Evolutionary conservation across 2,888 invertebrate genomes (phyloP).

Genomic region (Phrixothrix hirtus): DNA sequence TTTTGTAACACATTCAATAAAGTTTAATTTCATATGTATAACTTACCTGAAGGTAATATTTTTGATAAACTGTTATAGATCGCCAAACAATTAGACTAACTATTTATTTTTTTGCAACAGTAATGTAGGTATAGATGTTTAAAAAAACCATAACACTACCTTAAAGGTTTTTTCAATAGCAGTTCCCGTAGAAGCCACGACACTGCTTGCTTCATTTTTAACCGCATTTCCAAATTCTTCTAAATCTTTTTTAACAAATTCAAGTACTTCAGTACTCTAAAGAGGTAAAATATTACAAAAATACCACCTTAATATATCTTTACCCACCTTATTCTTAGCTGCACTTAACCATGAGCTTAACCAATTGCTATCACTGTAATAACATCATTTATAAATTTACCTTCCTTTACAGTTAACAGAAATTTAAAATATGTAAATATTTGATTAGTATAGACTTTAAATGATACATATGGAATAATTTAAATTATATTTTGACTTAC

Average conservation of each 20-base stretch:
- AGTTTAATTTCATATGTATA: too few species aligned
- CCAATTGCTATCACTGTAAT: conserved; percentile 50
- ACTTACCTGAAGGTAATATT: too few species aligned
- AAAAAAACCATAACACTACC: conserved; percentile 52
- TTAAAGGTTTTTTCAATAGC: conserved; percentile 71
- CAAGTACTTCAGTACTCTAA: conserved; percentile 74
- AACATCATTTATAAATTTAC: conserved; percentile 30
- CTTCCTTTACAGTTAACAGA: too few species aligned
- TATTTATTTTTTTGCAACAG: neutral
- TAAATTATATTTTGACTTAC: conserved; percentile 34
- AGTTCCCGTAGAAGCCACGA: conserved; percentile 67
- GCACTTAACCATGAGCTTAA: conserved; percentile 55
- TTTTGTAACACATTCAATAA: too few species aligned
- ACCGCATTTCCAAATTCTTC: conserved; percentile 75
- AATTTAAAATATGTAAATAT: too few species aligned
- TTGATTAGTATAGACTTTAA: neutral
- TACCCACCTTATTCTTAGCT: conserved; percentile 53
- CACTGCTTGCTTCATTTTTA: conserved; percentile 70
- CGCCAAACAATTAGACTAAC: too few species aligned
- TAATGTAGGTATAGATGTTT: neutral
- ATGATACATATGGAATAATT: conserved; percentile 8
- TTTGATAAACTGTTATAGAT: too few species aligned
- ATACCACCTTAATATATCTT: too few species aligned
- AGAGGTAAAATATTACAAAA: conserved; percentile 20
- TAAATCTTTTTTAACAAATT: conserved; percentile 76